Evolutionary conservation across 2,888 invertebrate genomes (phyloP).

Genomic region (Cremastinae sp.): DNA sequence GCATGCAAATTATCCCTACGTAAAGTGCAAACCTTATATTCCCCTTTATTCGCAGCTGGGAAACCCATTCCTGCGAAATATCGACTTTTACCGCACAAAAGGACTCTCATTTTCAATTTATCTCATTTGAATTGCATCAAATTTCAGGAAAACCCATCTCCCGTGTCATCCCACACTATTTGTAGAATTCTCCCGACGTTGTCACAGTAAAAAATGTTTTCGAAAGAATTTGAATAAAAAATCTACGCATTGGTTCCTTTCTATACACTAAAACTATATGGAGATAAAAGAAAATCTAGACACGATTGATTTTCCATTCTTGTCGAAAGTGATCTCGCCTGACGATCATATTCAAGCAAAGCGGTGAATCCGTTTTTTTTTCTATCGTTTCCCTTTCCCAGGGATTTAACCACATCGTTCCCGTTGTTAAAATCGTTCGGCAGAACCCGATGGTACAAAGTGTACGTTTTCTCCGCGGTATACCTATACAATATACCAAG

Average conservation of each 20-base stretch:
- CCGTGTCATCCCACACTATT: not conserved
- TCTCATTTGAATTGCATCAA: too few relatives aligned
- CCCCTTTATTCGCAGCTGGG: conserved; percentile 24
- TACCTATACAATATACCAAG: conserved; percentile 18
- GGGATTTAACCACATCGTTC: conserved; percentile 31
- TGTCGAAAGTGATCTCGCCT: conserved; percentile 29
- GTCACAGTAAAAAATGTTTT: not conserved
- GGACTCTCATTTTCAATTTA: not conserved
- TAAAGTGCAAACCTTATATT: conserved; percentile 54
- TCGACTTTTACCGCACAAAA: conserved; percentile 1
- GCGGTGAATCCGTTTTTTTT: conserved; percentile 13
- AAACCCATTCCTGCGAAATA: not conserved
- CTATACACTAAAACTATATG: too few relatives aligned
- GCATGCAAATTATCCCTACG: conserved; percentile 75
- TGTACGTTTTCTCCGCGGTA: conserved; percentile 2
- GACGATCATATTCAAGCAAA: conserved; percentile 32
- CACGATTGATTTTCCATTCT: conserved; percentile 39
- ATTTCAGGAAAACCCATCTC: too few relatives aligned
- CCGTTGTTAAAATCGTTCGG: conserved; percentile 33
- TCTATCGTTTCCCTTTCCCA: conserved; percentile 6
- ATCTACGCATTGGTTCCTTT: too few relatives aligned
- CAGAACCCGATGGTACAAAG: conserved; percentile 15
- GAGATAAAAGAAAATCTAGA: conserved; percentile 3
- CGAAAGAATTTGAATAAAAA: too few relatives aligned
- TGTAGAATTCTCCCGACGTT: not conserved